Conservation (phyloP, 2,113 vertebrate genomes). For the Kryptolebias marmoratus region DNA sequence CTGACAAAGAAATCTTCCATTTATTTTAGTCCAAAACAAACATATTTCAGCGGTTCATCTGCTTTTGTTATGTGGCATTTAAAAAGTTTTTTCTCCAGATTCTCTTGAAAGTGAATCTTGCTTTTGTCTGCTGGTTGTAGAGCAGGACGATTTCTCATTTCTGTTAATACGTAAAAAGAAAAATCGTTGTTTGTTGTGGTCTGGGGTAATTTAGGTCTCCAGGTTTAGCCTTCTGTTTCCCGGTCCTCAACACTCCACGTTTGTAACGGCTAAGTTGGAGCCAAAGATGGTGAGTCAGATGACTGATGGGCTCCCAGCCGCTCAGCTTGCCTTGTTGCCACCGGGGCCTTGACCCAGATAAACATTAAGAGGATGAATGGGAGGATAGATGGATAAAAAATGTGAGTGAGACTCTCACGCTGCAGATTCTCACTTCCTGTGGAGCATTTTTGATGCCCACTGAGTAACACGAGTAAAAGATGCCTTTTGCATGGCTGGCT, state of each 20-base stretch:
- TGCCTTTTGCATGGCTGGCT: constrained; percentile 4
- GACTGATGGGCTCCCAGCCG: not conserved
- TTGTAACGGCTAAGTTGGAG: not conserved
- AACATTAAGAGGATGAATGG: constrained; percentile 15
- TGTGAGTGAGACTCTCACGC: constrained; percentile 2
- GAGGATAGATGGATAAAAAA: constrained; percentile 9
- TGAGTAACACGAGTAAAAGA: not conserved
- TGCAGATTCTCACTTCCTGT: not conserved
- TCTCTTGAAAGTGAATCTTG: not conserved
- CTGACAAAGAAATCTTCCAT: too few species aligned
- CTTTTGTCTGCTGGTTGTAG: not conserved
- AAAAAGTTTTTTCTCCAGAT: not conserved
- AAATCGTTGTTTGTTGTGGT: not conserved
- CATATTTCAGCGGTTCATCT: not conserved
- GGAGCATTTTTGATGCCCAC: not conserved
- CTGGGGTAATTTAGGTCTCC: not conserved
- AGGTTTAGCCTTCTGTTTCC: not conserved
- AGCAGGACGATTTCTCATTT: not conserved
- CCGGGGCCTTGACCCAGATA: constrained; percentile 17
- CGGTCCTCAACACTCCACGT: not conserved
- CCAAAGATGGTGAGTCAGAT: not conserved
- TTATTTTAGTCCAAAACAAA: too few species aligned
- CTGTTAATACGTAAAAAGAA: not conserved
- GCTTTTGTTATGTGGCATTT: not conserved
- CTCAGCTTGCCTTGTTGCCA: constrained; percentile 6